phyloP scores from a whole-genome alignment of 2,797 vertebrate species.

The Syncerus caffer region DNA sequence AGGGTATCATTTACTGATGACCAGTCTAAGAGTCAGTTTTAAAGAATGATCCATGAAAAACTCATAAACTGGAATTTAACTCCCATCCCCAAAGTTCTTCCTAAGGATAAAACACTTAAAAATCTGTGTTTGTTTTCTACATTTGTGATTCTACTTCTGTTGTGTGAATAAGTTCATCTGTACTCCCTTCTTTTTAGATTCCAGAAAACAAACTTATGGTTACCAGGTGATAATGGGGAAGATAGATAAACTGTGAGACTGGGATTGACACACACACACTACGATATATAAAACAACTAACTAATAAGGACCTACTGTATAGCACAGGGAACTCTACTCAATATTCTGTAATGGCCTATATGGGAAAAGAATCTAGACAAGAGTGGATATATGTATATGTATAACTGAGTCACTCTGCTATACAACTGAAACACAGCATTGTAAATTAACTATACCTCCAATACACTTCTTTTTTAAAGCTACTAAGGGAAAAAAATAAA shows the following conservation, averaged over 20 bases:
- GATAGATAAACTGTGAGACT: neutral
- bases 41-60: neutral
- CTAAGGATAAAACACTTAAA: neutral
- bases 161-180: neutral
- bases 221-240: neutral
- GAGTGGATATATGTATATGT: neutral
- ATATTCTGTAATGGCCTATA: neutral
- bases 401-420: neutral
- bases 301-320: neutral
- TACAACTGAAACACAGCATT: neutral
- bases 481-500: neutral
- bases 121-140: neutral
- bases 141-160: neutral
- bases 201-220: neutral
- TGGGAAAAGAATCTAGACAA: neutral
- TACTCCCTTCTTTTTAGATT: neutral
- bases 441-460: neutral
- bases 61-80: neutral
- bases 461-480: neutral
- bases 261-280: neutral
- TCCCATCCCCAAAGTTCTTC: neutral
- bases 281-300: neutral
- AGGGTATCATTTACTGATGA: neutral
- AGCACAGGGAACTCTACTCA: neutral
- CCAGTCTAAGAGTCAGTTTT: neutral